phyloP scores from a whole-genome alignment of 1,140 invertebrate species.

The Diachasmimorpha longicaudata region DNA sequence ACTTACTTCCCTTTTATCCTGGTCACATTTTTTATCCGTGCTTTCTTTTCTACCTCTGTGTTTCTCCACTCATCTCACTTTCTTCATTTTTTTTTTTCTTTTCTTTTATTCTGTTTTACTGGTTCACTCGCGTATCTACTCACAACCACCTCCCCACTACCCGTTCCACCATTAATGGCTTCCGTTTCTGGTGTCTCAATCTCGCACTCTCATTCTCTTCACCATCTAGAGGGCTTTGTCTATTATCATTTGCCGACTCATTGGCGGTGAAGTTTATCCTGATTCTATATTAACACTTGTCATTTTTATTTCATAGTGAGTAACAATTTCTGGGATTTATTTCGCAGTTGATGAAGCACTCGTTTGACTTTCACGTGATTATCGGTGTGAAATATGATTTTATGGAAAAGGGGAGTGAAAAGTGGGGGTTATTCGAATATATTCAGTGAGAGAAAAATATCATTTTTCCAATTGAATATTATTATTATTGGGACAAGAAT shows the following conservation, averaged over 20 bases:
- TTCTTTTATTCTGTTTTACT: not conserved
- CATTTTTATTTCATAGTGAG: too few relatives aligned
- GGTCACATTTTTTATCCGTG: not conserved
- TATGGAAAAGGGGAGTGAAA: too few relatives aligned
- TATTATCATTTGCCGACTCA: not conserved
- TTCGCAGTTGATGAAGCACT: too few relatives aligned
- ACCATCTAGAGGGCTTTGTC: slow-evolving; percentile 16
- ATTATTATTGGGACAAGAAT: too few relatives aligned
- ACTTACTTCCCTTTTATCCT: slow-evolving; percentile 16
- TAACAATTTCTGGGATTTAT: too few relatives aligned
- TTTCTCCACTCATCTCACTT: slow-evolving; percentile 4
- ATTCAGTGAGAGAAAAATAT: too few relatives aligned
- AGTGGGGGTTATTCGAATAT: too few relatives aligned
- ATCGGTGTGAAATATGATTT: too few relatives aligned
- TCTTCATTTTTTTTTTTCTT: not conserved
- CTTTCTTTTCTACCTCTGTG: slow-evolving; percentile 3
- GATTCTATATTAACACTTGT: too few relatives aligned
- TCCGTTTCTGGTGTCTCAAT: slow-evolving; percentile 39
- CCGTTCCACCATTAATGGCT: slow-evolving; percentile 36
- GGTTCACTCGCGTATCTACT: not conserved
- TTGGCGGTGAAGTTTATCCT: not conserved
- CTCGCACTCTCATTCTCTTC: slow-evolving; percentile 19
- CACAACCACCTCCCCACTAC: not conserved
- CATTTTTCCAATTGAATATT: too few relatives aligned
- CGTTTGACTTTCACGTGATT: too few relatives aligned